Percentiles rank a stretch among this genome's conserved stretches.
Conservation (phyloP, 2,888 invertebrate species). For the Asteroscopus sphinx region DNA sequence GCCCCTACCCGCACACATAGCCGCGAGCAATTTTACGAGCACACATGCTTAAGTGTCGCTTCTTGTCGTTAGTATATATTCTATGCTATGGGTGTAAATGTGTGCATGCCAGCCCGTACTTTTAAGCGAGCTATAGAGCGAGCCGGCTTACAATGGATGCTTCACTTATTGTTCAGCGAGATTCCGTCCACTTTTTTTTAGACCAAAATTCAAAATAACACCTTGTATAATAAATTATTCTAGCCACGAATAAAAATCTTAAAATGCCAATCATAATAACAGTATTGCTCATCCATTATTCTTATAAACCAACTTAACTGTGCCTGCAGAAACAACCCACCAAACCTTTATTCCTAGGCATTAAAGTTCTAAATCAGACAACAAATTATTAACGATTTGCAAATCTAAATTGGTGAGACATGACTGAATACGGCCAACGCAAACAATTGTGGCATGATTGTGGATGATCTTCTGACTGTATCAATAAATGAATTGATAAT, state of each 20-base stretch:
- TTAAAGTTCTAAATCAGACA: slow-evolving; percentile 18
- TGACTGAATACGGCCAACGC: slow-evolving; percentile 24
- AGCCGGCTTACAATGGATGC: no score
- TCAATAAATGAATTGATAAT: slow-evolving; percentile 19
- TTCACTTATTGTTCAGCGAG: no score
- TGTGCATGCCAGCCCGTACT: no score
- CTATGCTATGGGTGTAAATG: no score
- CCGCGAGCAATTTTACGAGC: no score
- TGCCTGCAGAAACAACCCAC: neutral
- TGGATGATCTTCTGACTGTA: slow-evolving; percentile 25
- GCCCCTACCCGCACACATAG: no score
- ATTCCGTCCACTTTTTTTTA: no score
- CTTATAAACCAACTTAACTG: neutral
- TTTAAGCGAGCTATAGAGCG: no score
- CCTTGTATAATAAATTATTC: no score
- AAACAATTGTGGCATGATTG: slow-evolving; percentile 39
- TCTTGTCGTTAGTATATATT: no score
- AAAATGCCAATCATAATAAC: neutral
- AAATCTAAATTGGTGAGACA: slow-evolving; percentile 12
- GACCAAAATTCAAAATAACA: no score
- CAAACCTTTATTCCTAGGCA: neutral
- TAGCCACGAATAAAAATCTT: neutral
- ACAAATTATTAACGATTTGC: neutral
- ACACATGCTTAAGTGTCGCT: no score
- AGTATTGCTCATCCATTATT: neutral